phyloP scores from a whole-genome alignment of 1,140 invertebrate species.

The Chironomus tepperi region DNA sequence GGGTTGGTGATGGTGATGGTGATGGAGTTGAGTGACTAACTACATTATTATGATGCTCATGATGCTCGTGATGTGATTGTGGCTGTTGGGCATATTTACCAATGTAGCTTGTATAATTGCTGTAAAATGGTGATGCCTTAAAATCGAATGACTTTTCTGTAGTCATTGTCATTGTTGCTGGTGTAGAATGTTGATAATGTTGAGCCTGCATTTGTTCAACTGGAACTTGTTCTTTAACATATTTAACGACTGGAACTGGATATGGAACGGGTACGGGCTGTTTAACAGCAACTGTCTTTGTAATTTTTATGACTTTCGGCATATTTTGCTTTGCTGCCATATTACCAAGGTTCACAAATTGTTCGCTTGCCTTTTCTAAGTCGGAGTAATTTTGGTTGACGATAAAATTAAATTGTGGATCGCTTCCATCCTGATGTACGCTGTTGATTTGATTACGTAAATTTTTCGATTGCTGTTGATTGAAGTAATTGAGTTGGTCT shows the following conservation, averaged over 20 bases:
- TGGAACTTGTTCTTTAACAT: background rate
- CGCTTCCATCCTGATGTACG: background rate
- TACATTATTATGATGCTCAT: background rate
- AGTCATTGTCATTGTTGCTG: background rate
- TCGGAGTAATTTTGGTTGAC: background rate
- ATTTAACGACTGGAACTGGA: background rate
- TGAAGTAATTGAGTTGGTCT: background rate
- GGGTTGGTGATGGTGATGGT: background rate
- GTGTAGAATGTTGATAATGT: background rate
- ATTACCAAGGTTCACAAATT: background rate
- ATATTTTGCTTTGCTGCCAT: slow-evolving; percentile 16
- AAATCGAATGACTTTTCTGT: background rate
- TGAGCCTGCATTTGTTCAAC: background rate
- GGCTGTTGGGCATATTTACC: background rate
- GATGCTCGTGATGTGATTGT: background rate
- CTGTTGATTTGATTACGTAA: background rate
- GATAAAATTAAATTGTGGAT: background rate
- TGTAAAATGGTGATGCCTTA: background rate
- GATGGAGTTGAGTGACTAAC: background rate
- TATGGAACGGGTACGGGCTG: slow-evolving; percentile 7
- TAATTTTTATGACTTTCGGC: slow-evolving; percentile 16
- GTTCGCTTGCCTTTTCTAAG: slow-evolving; percentile 3
- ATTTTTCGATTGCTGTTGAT: background rate
- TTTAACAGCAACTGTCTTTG: background rate
- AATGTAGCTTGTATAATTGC: slow-evolving; percentile 14